These are phyloP conservation scores for Lordiphosa mommai DNA, from an alignment of 1,140 invertebrate genomes.

Conservation along the genomic window DNA sequence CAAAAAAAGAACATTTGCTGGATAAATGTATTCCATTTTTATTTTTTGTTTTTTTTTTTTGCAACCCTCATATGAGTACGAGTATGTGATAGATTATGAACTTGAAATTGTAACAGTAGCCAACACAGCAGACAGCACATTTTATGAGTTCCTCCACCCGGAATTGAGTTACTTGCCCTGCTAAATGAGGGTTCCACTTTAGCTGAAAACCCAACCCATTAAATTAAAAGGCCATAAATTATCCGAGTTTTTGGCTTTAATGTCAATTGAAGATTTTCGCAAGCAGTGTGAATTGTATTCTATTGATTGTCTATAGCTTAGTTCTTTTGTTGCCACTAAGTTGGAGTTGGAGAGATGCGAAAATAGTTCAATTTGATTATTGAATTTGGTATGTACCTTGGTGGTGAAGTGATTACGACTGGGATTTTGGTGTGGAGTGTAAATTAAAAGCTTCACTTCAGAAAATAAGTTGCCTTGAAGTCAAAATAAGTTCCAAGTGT, in stretches of 20 bases:
- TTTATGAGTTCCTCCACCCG: constrained; percentile 35
- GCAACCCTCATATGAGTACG: constrained; percentile 54
- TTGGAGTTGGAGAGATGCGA: constrained; percentile 12
- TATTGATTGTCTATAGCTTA: constrained; percentile 42
- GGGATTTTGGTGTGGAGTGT: no score
- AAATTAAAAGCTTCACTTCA: no score
- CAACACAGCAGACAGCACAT: constrained; percentile 17
- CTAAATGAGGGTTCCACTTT: constrained; percentile 50
- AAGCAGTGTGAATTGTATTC: constrained; percentile 64
- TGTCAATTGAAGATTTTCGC: constrained; percentile 64
- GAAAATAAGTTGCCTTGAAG: no score
- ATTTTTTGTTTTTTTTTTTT: constrained; percentile 24
- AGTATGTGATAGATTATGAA: constrained; percentile 60
- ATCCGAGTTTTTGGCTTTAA: constrained; percentile 54
- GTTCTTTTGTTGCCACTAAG: constrained; percentile 40
- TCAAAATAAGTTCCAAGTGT: no score
- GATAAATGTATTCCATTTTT: constrained; percentile 61
- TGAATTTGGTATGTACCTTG: no score
- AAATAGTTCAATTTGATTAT: no score
- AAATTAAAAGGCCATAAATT: constrained; percentile 79
- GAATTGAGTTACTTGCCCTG: constrained; percentile 34
- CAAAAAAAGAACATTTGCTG: constrained; percentile 50
- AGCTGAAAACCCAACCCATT: constrained; percentile 59
- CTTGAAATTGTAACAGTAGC: constrained; percentile 63
- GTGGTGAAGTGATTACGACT: no score